These are phyloP conservation scores for Stegodyphus mimosarum DNA, from an alignment of 1,140 invertebrate species.

Conservation along the genomic window DNA sequence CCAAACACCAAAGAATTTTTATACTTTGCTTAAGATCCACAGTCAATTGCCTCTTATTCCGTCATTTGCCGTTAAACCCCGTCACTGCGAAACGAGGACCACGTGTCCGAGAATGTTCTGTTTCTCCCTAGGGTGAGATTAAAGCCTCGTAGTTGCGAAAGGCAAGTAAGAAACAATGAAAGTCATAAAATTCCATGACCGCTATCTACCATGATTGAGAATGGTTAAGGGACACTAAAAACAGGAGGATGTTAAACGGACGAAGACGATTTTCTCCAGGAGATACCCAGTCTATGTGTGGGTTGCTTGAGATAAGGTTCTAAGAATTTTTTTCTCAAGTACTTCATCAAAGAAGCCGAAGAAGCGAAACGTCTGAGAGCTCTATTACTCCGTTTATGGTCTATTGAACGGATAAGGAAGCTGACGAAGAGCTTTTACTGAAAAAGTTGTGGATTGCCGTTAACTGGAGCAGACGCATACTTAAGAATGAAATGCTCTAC, in stretches of 20 bases:
- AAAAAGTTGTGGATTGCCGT: too few species aligned
- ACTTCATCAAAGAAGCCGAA: neutral
- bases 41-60: slow-evolving; percentile 7
- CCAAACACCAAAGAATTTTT: too few species aligned
- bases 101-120: too few species aligned
- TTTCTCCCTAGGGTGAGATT: slow-evolving; percentile 17
- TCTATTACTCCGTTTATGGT: slow-evolving; percentile 12
- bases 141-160: neutral
- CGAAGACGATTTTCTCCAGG: neutral
- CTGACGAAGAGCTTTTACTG: too few species aligned
- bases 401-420: neutral
- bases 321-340: slow-evolving; percentile 1
- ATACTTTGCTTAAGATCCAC: neutral
- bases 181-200: slow-evolving; percentile 40
- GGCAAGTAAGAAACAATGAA: slow-evolving; percentile 31
- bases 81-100: too few species aligned
- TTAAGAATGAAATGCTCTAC: too few species aligned
- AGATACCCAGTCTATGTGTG: neutral
- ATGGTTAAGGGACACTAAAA: slow-evolving; percentile 18
- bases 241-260: too few species aligned
- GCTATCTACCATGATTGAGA: slow-evolving; percentile 39
- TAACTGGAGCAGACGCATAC: too few species aligned
- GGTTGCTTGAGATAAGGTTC: neutral
- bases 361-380: neutral
- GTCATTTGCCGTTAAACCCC: slow-evolving; percentile 12